A percentile compares a stretch with the other conserved stretches of the same genome.
Evolutionary conservation across 2,888 invertebrate species (phyloP).

Genomic region (Chorisops tibialis): DNA sequence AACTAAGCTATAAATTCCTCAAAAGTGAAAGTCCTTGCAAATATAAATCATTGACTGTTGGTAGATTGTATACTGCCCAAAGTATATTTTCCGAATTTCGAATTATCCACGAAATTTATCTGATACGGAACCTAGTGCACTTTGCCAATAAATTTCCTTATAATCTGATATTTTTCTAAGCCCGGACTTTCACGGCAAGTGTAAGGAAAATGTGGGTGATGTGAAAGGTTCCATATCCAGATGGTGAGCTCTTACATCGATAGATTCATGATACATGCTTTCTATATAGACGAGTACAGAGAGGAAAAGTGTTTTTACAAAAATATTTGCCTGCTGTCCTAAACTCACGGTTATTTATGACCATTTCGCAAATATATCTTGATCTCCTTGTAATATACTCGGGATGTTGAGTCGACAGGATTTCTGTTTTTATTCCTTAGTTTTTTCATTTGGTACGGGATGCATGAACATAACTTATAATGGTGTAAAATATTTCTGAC

Average conservation of each 20-base stretch:
- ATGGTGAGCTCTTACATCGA: not conserved
- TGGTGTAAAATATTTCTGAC: slow-evolving; percentile 27
- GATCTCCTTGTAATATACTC: not conserved
- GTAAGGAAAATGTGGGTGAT: not conserved
- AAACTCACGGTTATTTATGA: slow-evolving; percentile 20
- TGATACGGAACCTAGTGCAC: slow-evolving; percentile 4
- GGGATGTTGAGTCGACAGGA: slow-evolving; percentile 8
- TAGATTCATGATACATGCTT: no score
- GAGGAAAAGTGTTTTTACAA: no score
- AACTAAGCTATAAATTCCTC: slow-evolving; percentile 13
- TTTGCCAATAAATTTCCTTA: slow-evolving; percentile 16
- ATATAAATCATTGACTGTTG: slow-evolving; percentile 14
- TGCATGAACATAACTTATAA: slow-evolving; percentile 22
- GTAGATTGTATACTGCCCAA: not conserved
- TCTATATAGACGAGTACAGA: no score
- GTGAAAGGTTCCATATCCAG: slow-evolving; percentile 3
- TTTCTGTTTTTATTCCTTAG: not conserved
- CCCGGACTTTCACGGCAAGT: not conserved
- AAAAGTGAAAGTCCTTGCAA: slow-evolving; percentile 5
- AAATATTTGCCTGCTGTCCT: slow-evolving; percentile 10
- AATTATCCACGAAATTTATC: slow-evolving; percentile 1
- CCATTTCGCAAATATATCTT: slow-evolving; percentile 3
- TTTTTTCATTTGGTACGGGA: slow-evolving; percentile 14
- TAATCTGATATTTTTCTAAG: slow-evolving; percentile 18
- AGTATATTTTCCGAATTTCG: slow-evolving; percentile 1